These are phyloP conservation scores for Herminia tarsipennalis DNA, from an alignment of 2,888 invertebrate species.

Conservation along the genomic window DNA sequence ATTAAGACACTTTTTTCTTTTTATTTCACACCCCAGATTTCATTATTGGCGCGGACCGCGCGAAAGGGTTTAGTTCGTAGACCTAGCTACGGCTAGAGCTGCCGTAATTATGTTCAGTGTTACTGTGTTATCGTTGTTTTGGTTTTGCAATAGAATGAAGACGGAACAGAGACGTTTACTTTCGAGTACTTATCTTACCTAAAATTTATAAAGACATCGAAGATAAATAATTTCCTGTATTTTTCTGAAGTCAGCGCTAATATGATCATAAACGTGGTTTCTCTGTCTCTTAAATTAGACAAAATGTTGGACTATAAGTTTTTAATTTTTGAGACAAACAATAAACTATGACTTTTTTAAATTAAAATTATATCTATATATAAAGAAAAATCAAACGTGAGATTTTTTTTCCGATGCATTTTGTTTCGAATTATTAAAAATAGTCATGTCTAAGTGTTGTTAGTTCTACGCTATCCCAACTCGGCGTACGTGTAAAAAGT, in stretches of 20 bases:
- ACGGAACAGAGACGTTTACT: too few species aligned
- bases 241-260: too few species aligned
- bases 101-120: not conserved
- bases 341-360: too few species aligned
- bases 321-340: too few species aligned
- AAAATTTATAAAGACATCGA: too few species aligned
- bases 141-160: not conserved
- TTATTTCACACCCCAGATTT: constrained; percentile 84
- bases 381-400: too few species aligned
- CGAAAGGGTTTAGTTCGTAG: constrained; percentile 76
- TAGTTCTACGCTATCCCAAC: constrained; percentile 46
- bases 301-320: too few species aligned
- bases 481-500: constrained; percentile 69
- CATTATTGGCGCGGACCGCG: constrained; percentile 77
- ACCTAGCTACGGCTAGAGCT: constrained; percentile 29
- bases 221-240: too few species aligned
- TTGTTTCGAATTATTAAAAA: not conserved
- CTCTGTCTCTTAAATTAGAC: too few species aligned
- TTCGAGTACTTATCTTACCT: too few species aligned
- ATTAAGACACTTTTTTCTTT: constrained; percentile 84
- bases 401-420: not conserved
- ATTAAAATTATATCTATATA: too few species aligned
- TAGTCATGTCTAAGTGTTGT: constrained; percentile 5
- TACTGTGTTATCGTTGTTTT: not conserved
- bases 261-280: too few species aligned